Conservation (phyloP, 2,113 vertebrate genomes). For the Pungitius pungitius region DNA sequence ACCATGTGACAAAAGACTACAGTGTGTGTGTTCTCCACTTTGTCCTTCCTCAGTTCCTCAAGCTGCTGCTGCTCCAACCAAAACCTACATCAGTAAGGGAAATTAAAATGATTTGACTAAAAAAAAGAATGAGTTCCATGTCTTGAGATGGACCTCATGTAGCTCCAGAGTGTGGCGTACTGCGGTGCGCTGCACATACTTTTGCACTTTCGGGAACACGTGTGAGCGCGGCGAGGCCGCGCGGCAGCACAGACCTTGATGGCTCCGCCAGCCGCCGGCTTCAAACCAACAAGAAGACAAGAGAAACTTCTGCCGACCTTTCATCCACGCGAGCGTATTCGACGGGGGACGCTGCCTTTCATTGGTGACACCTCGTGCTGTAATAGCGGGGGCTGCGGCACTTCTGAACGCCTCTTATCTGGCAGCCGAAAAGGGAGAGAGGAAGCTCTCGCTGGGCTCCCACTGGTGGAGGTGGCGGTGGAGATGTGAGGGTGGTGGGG, state of each 20-base stretch:
- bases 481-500: slow-evolving; percentile 1
- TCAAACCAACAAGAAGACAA: slow-evolving; percentile 67
- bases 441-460: slow-evolving; percentile 47
- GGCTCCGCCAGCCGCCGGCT: slow-evolving; percentile 56
- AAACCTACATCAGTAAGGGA: not conserved
- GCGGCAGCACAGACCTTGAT: slow-evolving; percentile 38
- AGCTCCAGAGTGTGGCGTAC: not conserved
- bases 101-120: not conserved
- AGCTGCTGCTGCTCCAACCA: not conserved
- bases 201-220: not conserved
- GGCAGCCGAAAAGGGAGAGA: slow-evolving; percentile 46
- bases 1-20: not conserved
- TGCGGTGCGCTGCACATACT: not conserved
- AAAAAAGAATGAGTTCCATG: not conserved
- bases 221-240: not conserved
- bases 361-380: slow-evolving; percentile 72
- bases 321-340: slow-evolving; percentile 63
- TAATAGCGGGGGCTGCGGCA: slow-evolving; percentile 56
- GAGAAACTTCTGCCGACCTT: slow-evolving; percentile 64
- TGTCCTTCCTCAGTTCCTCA: not conserved
- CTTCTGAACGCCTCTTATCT: slow-evolving; percentile 68
- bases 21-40: not conserved
- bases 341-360: slow-evolving; percentile 63
- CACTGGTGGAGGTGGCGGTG: slow-evolving; percentile 8
- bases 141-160: not conserved